Evolutionary conservation across 2,797 vertebrate species (phyloP), one percentile per base, ranked within the genome.

Genomic region (Betta splendens): DNA sequence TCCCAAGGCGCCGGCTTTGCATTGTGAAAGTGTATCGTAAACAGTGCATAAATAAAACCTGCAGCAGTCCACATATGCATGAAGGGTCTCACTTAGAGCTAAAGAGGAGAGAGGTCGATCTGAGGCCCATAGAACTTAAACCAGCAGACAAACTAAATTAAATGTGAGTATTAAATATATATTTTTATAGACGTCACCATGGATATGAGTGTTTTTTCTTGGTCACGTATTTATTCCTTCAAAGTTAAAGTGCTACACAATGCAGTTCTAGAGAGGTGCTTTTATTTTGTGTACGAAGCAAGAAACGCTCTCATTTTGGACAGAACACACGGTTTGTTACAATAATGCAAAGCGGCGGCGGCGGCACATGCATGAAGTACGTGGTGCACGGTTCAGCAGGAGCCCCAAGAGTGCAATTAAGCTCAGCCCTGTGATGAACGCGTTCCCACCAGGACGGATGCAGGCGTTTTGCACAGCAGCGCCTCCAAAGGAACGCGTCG

Each of bases 361-460:
- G 44, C 18, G 40, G 23, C 58, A 64, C 52, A 58, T 69, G 59
- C 60, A 72, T 16, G n/a, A n/a, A n/a, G n/a, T n/a, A 31, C 26
- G 20, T 64, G 64, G 18, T 40, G 16, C 33, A 28, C 16, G 18
- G 44, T 50, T 60, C 37, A 69, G 26, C 26, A 65, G 13, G 10
- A 66, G 45, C 46, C 35, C 37, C 13, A 25, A 13, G 33, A 39
- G 45, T 31, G 23, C 20, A 53, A 17, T 59, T 51, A 29, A 45
- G 33, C 40, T 54, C 28, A 38, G 33, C 25, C 26, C 32, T n/a
- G 20, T 68, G 50, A 69, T 51, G 53, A 45, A 61, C 51, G 39
- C 9, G 49, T 36, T 48, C 7, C 40, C 23, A 36, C 9, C 13
- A 16, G 16, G 8, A 38, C 32, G 45, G 38, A 9, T 4, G 9